Base-by-base conservation (phyloP, 2,888 invertebrate species). In the Ecliptopera silaceata region DNA sequence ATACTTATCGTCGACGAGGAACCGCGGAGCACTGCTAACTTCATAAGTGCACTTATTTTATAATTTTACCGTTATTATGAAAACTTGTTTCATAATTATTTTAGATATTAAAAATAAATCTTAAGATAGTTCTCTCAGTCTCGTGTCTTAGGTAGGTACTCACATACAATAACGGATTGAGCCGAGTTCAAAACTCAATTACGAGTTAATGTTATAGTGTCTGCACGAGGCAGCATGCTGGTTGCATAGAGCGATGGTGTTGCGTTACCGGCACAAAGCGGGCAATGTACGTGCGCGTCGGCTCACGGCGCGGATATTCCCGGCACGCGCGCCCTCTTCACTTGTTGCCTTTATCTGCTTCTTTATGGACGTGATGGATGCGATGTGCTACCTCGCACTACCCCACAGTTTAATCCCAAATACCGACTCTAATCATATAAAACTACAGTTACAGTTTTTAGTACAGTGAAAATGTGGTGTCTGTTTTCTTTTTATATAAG, bases 281-380 rank as follows among this genome's bases (percentile, higher is more conserved):
- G 10, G 26, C 26, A 26, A 6, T 26, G 26, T 26, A 26, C 26
- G 26, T 26, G 26, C 29, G 29, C 34, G 34, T 5, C 13, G 8
- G 6, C 13, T 15, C 34, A 34, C 13, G 13, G 6, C 34, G 15
- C 13, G 47, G 26, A 18, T 29, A 52, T 52, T 52, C 51, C 17
- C 26, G 36, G 52, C 47, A 29, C 47, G 54, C 42, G 47, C 42
- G 41, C 54, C 47, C 42, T 47, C 26, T 54, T 42, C 42, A 54
- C 54, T 53, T 54, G 54, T 54, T 47, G 42, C 46, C 42, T 43
- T 47, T 36, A 43, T 26, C 54, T 36, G 36, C 34, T 51, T 44
- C 44, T 47, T 47, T 47, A 42, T 10, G 29, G 12, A 29, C 29
- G 13, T 43, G 13, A 47, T 43, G 13, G 36, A 42, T 47, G 47